These are phyloP conservation scores for Terrapene triunguis DNA, from an alignment of 2,113 vertebrate genomes.

Conservation along the genomic window DNA sequence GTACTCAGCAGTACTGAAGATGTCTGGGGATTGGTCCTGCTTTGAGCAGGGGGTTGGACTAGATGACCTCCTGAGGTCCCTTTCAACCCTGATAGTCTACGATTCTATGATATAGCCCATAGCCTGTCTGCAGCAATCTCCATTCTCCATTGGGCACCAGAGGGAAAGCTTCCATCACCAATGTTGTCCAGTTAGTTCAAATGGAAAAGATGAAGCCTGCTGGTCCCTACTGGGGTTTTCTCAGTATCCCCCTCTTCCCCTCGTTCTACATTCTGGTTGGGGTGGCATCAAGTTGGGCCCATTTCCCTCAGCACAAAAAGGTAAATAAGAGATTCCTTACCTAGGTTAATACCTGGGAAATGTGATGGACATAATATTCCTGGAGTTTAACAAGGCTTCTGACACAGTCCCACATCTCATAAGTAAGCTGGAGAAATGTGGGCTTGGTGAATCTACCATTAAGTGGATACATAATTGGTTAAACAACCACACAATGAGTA, in stretches of 20 bases:
- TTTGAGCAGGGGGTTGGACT: too few relatives aligned
- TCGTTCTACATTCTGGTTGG: neutral
- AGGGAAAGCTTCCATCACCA: neutral
- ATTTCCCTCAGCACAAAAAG: neutral
- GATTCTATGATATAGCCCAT: neutral
- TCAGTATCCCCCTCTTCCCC: neutral
- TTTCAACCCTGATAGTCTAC: too few relatives aligned
- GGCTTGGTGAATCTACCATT: too few relatives aligned
- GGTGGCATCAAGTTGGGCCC: neutral
- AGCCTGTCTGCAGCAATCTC: neutral
- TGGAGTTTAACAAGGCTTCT: neutral
- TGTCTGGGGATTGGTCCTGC: too few relatives aligned
- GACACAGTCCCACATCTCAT: neutral
- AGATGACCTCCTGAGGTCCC: too few relatives aligned
- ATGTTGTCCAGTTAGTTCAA: neutral
- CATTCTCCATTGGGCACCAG: rapidly evolving
- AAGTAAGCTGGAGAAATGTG: too few relatives aligned
- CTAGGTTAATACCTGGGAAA: too few relatives aligned
- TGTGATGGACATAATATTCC: too few relatives aligned
- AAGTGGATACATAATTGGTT: neutral
- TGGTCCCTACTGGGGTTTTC: neutral
- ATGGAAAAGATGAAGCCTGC: neutral
- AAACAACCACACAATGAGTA: too few relatives aligned
- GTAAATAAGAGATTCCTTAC: neutral
- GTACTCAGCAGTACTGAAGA: neutral